Conservation (phyloP, 2,888 invertebrate species). For the Busseola fusca region DNA sequence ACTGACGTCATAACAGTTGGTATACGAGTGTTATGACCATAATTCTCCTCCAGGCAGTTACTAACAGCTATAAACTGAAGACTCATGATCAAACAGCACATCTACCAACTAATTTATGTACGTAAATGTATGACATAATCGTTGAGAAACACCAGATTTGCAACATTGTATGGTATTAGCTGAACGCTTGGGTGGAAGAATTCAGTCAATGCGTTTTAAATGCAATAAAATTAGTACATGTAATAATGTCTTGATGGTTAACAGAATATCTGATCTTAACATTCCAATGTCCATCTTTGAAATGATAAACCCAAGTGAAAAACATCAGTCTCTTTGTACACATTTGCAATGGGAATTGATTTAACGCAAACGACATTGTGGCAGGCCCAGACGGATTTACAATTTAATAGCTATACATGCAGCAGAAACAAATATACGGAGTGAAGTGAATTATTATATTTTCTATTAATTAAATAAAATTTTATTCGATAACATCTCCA, state of each 20-base stretch:
- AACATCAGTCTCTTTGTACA: neutral
- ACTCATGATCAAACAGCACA: conserved; percentile 28
- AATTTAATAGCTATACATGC: no score
- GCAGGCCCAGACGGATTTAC: no score
- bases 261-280: conserved; percentile 15
- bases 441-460: no score
- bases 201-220: conserved; percentile 42
- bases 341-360: neutral
- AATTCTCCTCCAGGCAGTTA: conserved; percentile 18
- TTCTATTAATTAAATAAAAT: no score
- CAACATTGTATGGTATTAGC: conserved; percentile 45
- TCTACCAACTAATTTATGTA: conserved; percentile 28
- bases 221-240: conserved; percentile 38
- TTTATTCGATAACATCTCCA: no score
- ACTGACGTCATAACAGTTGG: conserved; percentile 17
- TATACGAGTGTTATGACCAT: conserved; percentile 12
- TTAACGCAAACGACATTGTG: no score
- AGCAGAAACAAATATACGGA: no score
- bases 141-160: conserved; percentile 38
- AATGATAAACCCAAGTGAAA: conserved; percentile 7
- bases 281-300: conserved; percentile 28
- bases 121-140: conserved; percentile 40
- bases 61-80: conserved; percentile 31
- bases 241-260: conserved; percentile 8
- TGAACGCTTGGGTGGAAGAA: conserved; percentile 23